Evolutionary conservation across 2,888 invertebrate genomes (phyloP), one percentile per base, ranked within the genome.

Genomic region (Orthosia gothica): DNA sequence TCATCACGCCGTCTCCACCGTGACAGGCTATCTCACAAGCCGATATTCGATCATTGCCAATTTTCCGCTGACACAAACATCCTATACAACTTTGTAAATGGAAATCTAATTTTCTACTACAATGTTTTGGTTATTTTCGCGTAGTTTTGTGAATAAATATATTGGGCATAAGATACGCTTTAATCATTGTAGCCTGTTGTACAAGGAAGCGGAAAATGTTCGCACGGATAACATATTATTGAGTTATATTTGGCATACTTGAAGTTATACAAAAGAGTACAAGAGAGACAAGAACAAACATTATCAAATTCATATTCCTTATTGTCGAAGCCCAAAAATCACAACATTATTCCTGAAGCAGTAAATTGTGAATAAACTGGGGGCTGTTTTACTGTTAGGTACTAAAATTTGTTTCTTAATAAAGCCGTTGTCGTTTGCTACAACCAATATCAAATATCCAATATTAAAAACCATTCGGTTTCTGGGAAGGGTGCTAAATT

Each of bases 81-180:
- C 84, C 74, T 88, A 89, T 88, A 86, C 85, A 86, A 90, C 87
- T 88, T 87, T 87, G 83, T 83, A 89, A 86, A 91, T 89, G 90
- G 86, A 93, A 93, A 93, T 91, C 89, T 93, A 91, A 94, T 94
- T 94, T 94, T 93, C 92, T 89, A 91, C 91, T 90, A 81, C 91
- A 89, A 83, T 92, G 91, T 92, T 89, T 91, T 78, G 65, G 64
- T 58, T 81, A 69, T 63, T 70, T 76, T 13, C 45, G 40, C 47
- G 18, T 87, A 70, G 45, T 68, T 52, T 47, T 55, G 26, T 18
- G 52, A 63, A 23, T 9, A 45, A 52, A 64, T 55, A 50, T 32
- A 23, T 45, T 49, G 20, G 23, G 23, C 26, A 13, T 7, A 47
- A 32, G 18, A 32, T 47, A 18, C 13, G 12, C 55, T 49, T 57